These are phyloP conservation scores for Cyclophora albipunctata DNA, from an alignment of 2,888 invertebrate species.

Conservation along the genomic window DNA sequence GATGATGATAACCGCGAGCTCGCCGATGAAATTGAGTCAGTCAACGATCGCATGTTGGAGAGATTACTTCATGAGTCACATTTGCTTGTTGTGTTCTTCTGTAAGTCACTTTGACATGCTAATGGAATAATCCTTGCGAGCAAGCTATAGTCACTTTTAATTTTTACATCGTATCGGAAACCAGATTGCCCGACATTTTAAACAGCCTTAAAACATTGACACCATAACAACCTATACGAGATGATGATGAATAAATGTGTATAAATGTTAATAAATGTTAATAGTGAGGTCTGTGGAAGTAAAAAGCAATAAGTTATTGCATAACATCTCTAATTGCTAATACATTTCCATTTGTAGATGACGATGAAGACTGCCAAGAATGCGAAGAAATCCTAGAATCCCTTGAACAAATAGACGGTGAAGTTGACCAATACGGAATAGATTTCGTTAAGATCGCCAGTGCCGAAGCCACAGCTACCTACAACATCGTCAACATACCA, in stretches of 20 bases:
- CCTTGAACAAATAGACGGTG: slow-evolving; percentile 95
- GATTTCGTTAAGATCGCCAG: slow-evolving; percentile 95
- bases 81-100: slow-evolving; percentile 92
- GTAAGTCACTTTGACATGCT: slow-evolving; percentile 67
- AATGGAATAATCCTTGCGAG: not conserved
- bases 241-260: no score
- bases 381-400: slow-evolving; percentile 93
- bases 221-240: no score
- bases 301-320: no score
- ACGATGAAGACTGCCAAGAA: slow-evolving; percentile 92
- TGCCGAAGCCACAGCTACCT: slow-evolving; percentile 86
- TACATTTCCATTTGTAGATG: slow-evolving; percentile 49
- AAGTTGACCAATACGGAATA: slow-evolving; percentile 94
- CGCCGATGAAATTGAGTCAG: slow-evolving; percentile 95
- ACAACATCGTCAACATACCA: slow-evolving; percentile 88
- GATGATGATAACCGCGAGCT: slow-evolving; percentile 95
- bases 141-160: no score
- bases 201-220: no score
- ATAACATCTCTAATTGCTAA: no score
- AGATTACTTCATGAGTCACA: slow-evolving; percentile 89
- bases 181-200: no score
- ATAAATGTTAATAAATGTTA: no score
- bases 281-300: no score
- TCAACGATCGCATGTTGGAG: slow-evolving; percentile 91
- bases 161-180: not conserved